These are phyloP conservation scores for Digitonthophagus gazella DNA, from an alignment of 2,888 invertebrate species.

Conservation along the genomic window DNA sequence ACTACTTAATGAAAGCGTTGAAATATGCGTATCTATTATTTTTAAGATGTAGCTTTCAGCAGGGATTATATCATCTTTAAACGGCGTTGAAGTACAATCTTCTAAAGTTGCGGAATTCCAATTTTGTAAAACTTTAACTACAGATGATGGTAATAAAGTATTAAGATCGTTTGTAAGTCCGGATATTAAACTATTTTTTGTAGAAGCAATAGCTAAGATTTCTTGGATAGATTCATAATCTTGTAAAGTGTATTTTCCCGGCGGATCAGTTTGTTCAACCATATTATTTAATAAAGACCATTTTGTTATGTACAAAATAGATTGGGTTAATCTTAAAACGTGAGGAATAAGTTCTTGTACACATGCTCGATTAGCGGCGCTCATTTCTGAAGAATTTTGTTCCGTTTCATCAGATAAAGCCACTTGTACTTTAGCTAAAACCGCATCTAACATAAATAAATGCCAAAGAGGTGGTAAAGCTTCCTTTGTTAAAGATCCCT, in stretches of 20 bases:
- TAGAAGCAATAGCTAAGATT: conserved; percentile 52
- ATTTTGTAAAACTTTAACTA: conserved; percentile 60
- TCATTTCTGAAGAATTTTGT: conserved; percentile 38
- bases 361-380: conserved; percentile 45
- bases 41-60: conserved; percentile 77
- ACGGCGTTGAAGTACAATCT: conserved; percentile 65
- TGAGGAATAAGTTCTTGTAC: conserved; percentile 66
- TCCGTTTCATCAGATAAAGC: conserved; percentile 56
- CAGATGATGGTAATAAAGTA: conserved; percentile 55
- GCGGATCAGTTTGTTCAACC: conserved; percentile 46
- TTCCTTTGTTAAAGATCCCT: conserved; percentile 48
- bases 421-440: conserved; percentile 72
- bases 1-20: conserved; percentile 61
- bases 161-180: conserved; percentile 55
- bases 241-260: conserved; percentile 51
- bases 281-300: conserved; percentile 48
- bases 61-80: conserved; percentile 75
- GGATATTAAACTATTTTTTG: conserved; percentile 44
- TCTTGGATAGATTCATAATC: conserved; percentile 50
- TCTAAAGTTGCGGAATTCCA: conserved; percentile 60
- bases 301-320: conserved; percentile 60
- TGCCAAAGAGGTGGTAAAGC: conserved; percentile 69
- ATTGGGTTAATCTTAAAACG: conserved; percentile 64
- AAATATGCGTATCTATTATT: conserved; percentile 67
- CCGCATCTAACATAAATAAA: conserved; percentile 71